These are phyloP conservation scores for Rhogogaster chlorosoma DNA, from an alignment of 2,888 invertebrate species.

Conservation along the genomic window DNA sequence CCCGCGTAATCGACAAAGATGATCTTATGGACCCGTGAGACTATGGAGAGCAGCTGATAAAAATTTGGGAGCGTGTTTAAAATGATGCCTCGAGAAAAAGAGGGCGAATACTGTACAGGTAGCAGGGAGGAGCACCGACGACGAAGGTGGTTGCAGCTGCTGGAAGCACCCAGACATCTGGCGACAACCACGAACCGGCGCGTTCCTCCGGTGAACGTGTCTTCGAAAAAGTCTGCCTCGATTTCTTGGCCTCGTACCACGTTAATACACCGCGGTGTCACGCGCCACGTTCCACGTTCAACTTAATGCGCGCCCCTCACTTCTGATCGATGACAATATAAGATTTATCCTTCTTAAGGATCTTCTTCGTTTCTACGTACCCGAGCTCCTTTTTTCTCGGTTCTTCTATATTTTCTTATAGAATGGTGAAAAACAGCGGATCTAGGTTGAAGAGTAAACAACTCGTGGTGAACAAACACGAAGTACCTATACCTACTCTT, in stretches of 20 bases:
- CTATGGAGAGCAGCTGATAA: constrained; percentile 43
- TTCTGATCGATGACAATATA: neutral
- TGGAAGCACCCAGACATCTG: constrained; percentile 44
- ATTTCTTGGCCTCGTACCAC: constrained; percentile 49
- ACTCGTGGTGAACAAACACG: constrained; percentile 9
- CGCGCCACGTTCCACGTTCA: constrained; percentile 42
- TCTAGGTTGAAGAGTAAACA: constrained; percentile 6
- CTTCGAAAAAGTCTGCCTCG: constrained; percentile 47
- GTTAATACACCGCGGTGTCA: constrained; percentile 22
- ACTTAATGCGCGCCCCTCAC: neutral
- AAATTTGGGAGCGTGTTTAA: constrained; percentile 40
- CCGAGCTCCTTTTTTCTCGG: neutral
- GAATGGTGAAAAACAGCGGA: neutral
- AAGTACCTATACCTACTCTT: constrained; percentile 22
- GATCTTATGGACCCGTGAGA: constrained; percentile 28
- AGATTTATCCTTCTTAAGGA: neutral
- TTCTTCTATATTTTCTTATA: neutral
- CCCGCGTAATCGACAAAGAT: neutral
- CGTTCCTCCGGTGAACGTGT: constrained; percentile 32
- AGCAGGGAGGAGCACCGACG: constrained; percentile 40
- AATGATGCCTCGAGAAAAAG: constrained; percentile 20
- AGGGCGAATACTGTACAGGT: constrained; percentile 34
- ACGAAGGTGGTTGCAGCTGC: constrained; percentile 52
- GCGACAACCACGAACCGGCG: constrained; percentile 48
- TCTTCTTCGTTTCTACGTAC: neutral